Evolutionary conservation across 2,797 vertebrate species (phyloP), one percentile per base, ranked within the genome.

Genomic region (Rhinogobio ventralis): DNA sequence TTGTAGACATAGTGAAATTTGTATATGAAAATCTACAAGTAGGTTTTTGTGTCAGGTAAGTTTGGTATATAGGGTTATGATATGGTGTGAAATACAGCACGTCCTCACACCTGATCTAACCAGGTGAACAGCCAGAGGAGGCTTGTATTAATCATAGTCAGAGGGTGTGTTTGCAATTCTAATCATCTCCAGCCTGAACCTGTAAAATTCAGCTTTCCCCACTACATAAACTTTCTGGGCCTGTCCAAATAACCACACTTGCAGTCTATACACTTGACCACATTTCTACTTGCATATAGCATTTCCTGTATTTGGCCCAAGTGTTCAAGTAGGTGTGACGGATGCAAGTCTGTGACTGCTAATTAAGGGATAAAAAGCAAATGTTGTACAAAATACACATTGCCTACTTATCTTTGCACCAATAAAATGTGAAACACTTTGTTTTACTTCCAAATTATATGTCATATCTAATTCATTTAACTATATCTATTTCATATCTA

Each of bases 1-100:
- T 23, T 23, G 51, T 71, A 20, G 46, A 46, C 15, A 14, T 14
- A 46, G 1, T 15, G 46, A 15, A 17, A 81, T 71, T 71, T 74
- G 57, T 51, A 60, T 46, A 62, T 78, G 49, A 60, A 85, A 64
- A 62, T 78, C 13, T 28, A 15, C 75, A 57, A 3, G 80, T 36
- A 42, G 17, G n/a, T 39, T 71, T 39, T 33, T 79, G 51, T 71
- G 17, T 71, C 30, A 30, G 39, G 11, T 55, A 53, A 66, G 6
- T 51, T 7, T 36, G 23, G 15, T 25, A 20, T 66, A 19, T 68
- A n/a, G 49, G 49, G n/a, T 68, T 68, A 49, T 8, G 46, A 68
- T 62, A 45, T 23, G 46, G 17, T 53, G 30, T 53, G 33, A n/a
- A 51, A 49, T n/a, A 83, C 19, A 9, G 28, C 25, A 73, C 28